These are phyloP conservation scores for Heliconius charithonia DNA, from an alignment of 2,888 invertebrate genomes.

Conservation along the genomic window DNA sequence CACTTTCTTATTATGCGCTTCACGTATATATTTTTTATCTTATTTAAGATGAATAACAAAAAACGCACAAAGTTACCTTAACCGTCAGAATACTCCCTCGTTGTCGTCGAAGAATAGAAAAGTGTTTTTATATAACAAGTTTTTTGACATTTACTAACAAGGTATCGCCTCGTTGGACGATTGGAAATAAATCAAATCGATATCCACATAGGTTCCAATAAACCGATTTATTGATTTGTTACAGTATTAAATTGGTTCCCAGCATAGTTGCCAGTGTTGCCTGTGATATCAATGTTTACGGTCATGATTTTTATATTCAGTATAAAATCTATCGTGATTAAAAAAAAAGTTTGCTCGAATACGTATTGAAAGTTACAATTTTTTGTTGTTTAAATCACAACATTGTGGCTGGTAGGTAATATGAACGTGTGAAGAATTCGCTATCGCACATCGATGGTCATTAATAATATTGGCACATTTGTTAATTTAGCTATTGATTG, in stretches of 20 bases:
- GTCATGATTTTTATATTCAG: slow-evolving; percentile 26
- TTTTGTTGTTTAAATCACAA: background rate
- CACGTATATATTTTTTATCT: slow-evolving; percentile 11
- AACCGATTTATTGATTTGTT: slow-evolving; percentile 84
- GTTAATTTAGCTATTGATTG: slow-evolving; percentile 71
- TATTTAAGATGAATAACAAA: slow-evolving; percentile 28
- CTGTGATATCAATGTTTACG: slow-evolving; percentile 25
- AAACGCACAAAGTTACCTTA: slow-evolving; percentile 33
- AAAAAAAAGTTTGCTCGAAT: background rate
- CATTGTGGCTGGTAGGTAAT: background rate
- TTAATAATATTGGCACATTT: slow-evolving; percentile 56
- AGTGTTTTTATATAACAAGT: slow-evolving; percentile 57
- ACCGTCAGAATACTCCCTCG: slow-evolving; percentile 31
- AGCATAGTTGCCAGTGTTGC: slow-evolving; percentile 72
- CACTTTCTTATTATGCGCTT: slow-evolving; percentile 4
- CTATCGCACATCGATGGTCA: slow-evolving; percentile 31
- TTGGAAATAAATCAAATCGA: slow-evolving; percentile 81
- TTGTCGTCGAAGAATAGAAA: slow-evolving; percentile 44
- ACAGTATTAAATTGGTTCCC: slow-evolving; percentile 83
- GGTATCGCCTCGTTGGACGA: slow-evolving; percentile 74
- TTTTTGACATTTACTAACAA: slow-evolving; percentile 82
- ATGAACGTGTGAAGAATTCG: slow-evolving; percentile 24
- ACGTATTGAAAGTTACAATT: background rate
- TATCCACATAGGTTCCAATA: slow-evolving; percentile 82
- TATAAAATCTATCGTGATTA: slow-evolving; percentile 4